phyloP scores from a whole-genome alignment of 1,140 invertebrate genomes.

The Mya arenaria region DNA sequence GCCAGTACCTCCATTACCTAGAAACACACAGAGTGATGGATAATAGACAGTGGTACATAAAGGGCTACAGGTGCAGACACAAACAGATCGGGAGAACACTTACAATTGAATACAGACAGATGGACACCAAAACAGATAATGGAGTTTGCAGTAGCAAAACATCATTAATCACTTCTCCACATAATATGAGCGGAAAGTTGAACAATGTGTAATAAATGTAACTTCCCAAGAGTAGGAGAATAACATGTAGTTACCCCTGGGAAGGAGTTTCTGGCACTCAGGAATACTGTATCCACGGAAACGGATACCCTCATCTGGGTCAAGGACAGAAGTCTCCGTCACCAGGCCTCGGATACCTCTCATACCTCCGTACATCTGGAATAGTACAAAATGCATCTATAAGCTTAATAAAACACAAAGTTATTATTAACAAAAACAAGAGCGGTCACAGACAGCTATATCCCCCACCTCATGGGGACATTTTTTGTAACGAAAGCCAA shows the following conservation, averaged over 20 bases:
- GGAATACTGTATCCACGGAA: conserved; percentile 98
- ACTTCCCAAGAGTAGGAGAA: no score
- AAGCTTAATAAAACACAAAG: not conserved
- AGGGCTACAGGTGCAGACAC: no score
- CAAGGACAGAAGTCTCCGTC: conserved; percentile 97
- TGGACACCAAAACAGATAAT: no score
- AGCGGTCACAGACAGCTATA: not conserved
- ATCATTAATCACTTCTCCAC: no score
- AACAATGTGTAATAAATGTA: no score
- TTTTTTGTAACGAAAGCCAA: not conserved
- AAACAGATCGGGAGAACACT: no score
- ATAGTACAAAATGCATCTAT: conserved; percentile 11
- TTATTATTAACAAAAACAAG: not conserved
- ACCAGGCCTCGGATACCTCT: conserved; percentile 96
- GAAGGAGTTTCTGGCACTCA: conserved; percentile 95
- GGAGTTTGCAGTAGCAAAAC: no score
- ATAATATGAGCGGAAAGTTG: no score
- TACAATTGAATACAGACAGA: no score
- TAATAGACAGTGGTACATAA: no score
- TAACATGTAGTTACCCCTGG: no score
- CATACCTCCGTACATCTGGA: conserved; percentile 98
- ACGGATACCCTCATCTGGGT: conserved; percentile 96
- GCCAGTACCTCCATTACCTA: conserved; percentile 45
- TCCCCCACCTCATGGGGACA: not conserved
- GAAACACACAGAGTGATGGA: not conserved